Percentiles rank a stretch among this genome's conserved stretches.
Conservation (phyloP, 2,113 vertebrate species). For the Hippocampus abdominalis region DNA sequence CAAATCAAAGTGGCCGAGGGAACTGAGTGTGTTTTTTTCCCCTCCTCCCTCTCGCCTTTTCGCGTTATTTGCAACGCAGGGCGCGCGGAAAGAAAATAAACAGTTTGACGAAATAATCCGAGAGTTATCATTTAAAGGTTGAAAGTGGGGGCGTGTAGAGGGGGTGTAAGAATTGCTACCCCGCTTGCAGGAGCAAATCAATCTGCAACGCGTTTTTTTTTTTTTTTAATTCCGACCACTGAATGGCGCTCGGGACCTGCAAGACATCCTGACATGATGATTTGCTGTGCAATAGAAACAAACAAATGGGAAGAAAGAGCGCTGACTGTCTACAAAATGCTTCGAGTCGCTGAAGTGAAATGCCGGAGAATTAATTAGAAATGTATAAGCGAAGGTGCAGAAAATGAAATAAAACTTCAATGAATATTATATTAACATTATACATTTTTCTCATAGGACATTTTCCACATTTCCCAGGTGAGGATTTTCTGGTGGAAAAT, state of each 20-base stretch:
- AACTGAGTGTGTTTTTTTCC: neutral
- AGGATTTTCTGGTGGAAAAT: no score
- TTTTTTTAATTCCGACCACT: constrained; percentile 42
- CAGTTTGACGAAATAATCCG: neutral
- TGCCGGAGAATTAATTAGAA: neutral
- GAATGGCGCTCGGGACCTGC: constrained; percentile 64
- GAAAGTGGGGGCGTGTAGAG: neutral
- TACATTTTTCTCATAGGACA: no score
- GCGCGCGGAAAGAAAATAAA: neutral
- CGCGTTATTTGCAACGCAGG: neutral
- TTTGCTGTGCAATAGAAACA: neutral
- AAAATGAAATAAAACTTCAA: neutral
- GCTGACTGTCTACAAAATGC: neutral
- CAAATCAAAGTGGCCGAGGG: neutral
- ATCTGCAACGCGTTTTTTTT: neutral
- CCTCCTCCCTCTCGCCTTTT: no score
- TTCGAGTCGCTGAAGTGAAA: neutral
- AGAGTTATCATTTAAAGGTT: neutral
- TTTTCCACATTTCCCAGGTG: no score
- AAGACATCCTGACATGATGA: constrained; percentile 1
- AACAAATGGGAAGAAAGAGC: neutral
- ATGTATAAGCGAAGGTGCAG: neutral
- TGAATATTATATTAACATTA: no score
- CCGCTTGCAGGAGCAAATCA: neutral
- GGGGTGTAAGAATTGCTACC: neutral